phyloP scores from a whole-genome alignment of 2,113 vertebrate genomes.

The Apistogramma diplotaenia region DNA sequence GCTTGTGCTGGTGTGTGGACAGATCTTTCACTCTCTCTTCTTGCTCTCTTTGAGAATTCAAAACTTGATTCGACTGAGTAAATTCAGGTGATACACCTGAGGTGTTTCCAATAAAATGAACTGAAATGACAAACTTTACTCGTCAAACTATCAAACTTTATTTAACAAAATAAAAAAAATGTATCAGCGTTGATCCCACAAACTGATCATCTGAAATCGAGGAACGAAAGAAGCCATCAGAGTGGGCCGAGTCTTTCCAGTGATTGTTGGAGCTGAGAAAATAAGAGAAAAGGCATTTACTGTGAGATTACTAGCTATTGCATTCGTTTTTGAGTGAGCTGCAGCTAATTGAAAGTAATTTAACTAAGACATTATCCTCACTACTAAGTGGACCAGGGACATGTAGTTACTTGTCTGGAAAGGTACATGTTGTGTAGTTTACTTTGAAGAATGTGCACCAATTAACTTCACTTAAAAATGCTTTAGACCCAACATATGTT shows the following conservation, averaged over 20 bases:
- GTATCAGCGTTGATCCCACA: too few species aligned
- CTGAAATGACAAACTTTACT: background rate
- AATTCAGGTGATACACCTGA: background rate
- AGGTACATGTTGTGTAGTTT: background rate
- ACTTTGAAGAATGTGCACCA: background rate
- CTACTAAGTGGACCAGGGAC: background rate
- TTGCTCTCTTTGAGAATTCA: too few species aligned
- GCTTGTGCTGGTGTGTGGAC: too few species aligned
- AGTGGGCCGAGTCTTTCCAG: too few species aligned
- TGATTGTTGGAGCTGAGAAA: background rate
- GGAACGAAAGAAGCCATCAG: background rate
- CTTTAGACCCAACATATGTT: background rate
- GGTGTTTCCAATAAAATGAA: background rate
- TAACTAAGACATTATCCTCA: background rate
- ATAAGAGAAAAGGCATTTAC: background rate
- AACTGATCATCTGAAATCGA: background rate
- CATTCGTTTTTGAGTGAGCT: background rate
- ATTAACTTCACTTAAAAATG: background rate
- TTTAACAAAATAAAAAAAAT: too few species aligned
- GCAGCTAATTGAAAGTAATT: background rate
- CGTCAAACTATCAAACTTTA: too few species aligned
- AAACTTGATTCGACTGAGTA: too few species aligned
- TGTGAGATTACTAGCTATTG: background rate
- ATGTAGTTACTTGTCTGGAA: background rate
- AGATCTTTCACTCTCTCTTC: too few species aligned